Evolutionary conservation across 1,140 invertebrate genomes (phyloP).

Genomic region (Idris sp.): DNA sequence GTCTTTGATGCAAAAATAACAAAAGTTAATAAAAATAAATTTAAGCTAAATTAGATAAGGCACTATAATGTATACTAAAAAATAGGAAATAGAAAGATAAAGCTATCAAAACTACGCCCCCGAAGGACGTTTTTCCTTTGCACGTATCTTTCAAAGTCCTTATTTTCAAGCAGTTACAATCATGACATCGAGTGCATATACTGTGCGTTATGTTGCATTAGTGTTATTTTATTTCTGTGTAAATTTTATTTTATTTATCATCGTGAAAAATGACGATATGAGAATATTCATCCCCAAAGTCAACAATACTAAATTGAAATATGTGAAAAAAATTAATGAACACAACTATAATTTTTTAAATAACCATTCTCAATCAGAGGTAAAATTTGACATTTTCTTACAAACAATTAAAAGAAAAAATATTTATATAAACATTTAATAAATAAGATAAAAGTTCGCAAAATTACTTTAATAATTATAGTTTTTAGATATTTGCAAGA

Average conservation of each 20-base stretch:
- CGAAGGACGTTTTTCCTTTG: slow-evolving; percentile 20
- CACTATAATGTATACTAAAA: no score
- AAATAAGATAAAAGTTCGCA: no score
- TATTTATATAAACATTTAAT: no score
- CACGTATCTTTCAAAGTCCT: background rate
- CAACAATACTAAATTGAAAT: slow-evolving; percentile 24
- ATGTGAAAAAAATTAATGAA: slow-evolving; percentile 17
- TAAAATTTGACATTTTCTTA: slow-evolving; percentile 5
- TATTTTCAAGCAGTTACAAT: slow-evolving; percentile 15
- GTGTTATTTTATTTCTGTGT: slow-evolving; percentile 39
- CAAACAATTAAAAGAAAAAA: no score
- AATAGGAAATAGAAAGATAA: slow-evolving; percentile 36
- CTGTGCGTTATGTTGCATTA: slow-evolving; percentile 26
- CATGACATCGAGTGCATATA: slow-evolving; percentile 36
- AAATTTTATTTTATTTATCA: slow-evolving; percentile 42
- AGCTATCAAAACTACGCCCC: slow-evolving; percentile 64
- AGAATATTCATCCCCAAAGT: slow-evolving; percentile 30
- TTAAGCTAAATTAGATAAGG: no score
- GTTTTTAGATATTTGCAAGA: slow-evolving; percentile 63
- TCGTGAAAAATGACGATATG: slow-evolving; percentile 40
- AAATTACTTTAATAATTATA: slow-evolving; percentile 5
- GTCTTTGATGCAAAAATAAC: no score
- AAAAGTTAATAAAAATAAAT: no score
- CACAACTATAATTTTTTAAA: background rate
- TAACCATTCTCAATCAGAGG: slow-evolving; percentile 3